Evolutionary conservation across 2,888 invertebrate species (phyloP).

Genomic region (Eupithecia exiguata): DNA sequence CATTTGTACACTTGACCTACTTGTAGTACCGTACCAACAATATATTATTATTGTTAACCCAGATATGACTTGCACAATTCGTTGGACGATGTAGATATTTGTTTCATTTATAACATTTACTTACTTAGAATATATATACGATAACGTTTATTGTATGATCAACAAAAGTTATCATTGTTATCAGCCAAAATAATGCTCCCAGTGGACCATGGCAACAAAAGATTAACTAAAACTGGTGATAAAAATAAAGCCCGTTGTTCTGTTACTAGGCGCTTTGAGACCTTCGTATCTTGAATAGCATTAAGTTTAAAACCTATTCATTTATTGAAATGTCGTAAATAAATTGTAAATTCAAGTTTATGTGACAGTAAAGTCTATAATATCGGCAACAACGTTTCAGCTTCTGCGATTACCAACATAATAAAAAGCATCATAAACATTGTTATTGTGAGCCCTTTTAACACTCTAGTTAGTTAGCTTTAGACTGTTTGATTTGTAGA

Average conservation of each 20-base stretch:
- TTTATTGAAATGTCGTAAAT: slow-evolving; percentile 23
- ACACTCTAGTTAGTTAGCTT: not conserved
- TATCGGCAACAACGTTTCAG: slow-evolving; percentile 24
- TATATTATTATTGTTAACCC: slow-evolving; percentile 57
- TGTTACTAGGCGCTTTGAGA: slow-evolving; percentile 3
- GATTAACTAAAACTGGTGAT: not conserved
- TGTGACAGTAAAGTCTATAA: slow-evolving; percentile 36
- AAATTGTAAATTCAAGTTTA: slow-evolving; percentile 37
- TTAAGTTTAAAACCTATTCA: slow-evolving; percentile 9
- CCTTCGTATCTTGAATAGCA: not conserved
- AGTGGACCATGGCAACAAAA: not conserved
- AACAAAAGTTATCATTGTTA: not conserved
- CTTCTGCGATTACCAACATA: slow-evolving; percentile 22
- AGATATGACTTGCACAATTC: slow-evolving; percentile 69
- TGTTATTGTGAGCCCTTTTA: not conserved
- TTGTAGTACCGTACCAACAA: slow-evolving; percentile 58
- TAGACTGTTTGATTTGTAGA: not conserved
- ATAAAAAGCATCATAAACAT: not conserved
- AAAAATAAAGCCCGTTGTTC: not conserved
- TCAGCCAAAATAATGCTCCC: not conserved
- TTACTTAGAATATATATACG: not conserved
- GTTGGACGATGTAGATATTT: slow-evolving; percentile 54
- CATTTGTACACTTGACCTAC: slow-evolving; percentile 70
- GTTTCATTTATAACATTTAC: not conserved
- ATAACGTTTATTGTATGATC: not conserved